A percentile compares a stretch with the other conserved stretches of the same genome.
Evolutionary conservation across 2,888 invertebrate species (phyloP).

Genomic region (Acrobasis repandana): DNA sequence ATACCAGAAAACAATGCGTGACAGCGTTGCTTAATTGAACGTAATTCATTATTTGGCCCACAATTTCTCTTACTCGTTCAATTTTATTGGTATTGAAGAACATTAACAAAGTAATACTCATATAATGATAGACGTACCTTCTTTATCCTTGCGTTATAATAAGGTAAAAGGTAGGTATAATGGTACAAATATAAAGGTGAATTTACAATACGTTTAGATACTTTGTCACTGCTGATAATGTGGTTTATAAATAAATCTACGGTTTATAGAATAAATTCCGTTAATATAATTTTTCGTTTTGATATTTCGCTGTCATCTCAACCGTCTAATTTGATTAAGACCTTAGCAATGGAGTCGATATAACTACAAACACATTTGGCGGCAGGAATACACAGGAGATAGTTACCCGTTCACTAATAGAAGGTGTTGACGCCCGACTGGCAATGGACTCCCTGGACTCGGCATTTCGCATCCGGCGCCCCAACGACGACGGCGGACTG

Average conservation of each 20-base stretch:
- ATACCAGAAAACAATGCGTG: constrained; percentile 14
- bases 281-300: too few species aligned
- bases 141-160: too few species aligned
- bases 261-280: too few species aligned
- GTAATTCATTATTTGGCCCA: constrained; percentile 11
- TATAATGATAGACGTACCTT: not conserved
- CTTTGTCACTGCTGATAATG: too few species aligned
- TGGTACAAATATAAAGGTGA: too few species aligned
- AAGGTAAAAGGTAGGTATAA: too few species aligned
- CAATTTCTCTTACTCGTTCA: not conserved
- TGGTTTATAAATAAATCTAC: too few species aligned
- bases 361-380: not conserved
- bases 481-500: constrained; percentile 75
- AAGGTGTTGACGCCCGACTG: constrained; percentile 78
- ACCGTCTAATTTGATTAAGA: too few species aligned
- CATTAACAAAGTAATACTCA: not conserved
- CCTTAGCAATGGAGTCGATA: not conserved
- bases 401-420: constrained; percentile 77
- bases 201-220: too few species aligned
- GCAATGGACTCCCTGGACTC: constrained; percentile 77
- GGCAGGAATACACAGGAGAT: not conserved
- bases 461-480: constrained; percentile 67
- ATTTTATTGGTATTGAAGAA: not conserved
- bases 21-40: constrained; percentile 7
- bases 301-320: too few species aligned